Evolutionary conservation across 2,888 invertebrate genomes (phyloP).

Genomic region (Carabus problematicus): DNA sequence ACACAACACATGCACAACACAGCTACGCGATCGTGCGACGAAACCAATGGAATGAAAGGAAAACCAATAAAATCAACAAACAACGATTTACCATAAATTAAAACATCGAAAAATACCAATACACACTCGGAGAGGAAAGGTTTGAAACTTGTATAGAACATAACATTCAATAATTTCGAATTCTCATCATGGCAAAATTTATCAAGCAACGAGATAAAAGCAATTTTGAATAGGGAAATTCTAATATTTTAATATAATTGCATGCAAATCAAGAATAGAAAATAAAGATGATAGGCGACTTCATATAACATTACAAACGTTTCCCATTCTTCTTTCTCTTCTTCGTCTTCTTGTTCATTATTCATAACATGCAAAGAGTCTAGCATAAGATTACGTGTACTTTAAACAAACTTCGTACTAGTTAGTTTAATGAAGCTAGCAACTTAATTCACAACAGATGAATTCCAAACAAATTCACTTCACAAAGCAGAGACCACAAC

Average conservation of each 20-base stretch:
- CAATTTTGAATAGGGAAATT: too few species aligned
- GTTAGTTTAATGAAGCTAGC: conserved; percentile 38
- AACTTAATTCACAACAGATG: conserved; percentile 14
- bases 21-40: conserved; percentile 3
- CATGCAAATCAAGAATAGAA: conserved; percentile 14
- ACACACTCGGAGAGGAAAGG: too few species aligned
- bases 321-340: background rate
- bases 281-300: conserved; percentile 27
- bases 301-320: too few species aligned
- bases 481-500: conserved; percentile 20
- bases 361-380: conserved; percentile 37
- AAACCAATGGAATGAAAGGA: conserved; percentile 39
- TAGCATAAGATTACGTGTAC: conserved; percentile 33
- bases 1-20: background rate
- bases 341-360: conserved; percentile 20
- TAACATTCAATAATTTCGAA: too few species aligned
- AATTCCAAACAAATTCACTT: conserved; percentile 30
- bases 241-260: too few species aligned
- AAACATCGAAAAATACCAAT: conserved; percentile 37
- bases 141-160: too few species aligned
- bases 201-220: too few species aligned
- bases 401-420: conserved; percentile 38
- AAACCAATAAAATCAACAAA: conserved; percentile 41
- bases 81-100: conserved; percentile 37
- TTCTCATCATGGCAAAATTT: too few species aligned